Evolutionary conservation across 1,140 invertebrate genomes (phyloP), one percentile per base, ranked within the genome.

Genomic region (Sinonovacula constricta): DNA sequence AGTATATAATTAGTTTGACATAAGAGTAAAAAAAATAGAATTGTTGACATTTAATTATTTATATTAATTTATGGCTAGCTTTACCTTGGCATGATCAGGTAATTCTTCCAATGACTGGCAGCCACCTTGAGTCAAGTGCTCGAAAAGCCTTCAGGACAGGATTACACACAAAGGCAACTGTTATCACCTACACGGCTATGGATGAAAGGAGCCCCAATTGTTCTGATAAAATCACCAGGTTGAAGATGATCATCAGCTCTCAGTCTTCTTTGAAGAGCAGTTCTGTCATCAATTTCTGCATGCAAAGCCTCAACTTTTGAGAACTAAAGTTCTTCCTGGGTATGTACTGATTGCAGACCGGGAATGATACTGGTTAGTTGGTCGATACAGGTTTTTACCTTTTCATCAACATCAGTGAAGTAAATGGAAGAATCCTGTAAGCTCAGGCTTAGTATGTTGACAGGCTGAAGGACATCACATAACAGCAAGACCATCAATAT

Each of bases 401-500:
- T 28, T 14, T 15, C 3, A 10, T 28, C 22, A 28, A 63, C 60
- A 63, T 63, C 60, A 22, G 31, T 63, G 30, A 63, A 63, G 30
- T 28, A 28, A 33, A 63, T 33, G 22, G 24, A 10, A 7, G 60
- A 22, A 12, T 30, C 12, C 22, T 24, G 60, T 30, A 63, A 30
- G 31, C 22, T 14, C 14, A 28, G 22, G 31, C 60, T 63, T 10
- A 63, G 60, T 28, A 22, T 31, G 30, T 63, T 63, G 22, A 63
- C 60, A 30, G 60, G 60, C 39, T 45, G 7, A 45, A 45, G 39
- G 7, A 45, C 39, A 57, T 75, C 72, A 28, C 62, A 66, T 1
- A 75, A 26, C 28, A 75, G 36, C 5, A 75, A 49, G 1, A 75
- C 49, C 0, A 39, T 75, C 14, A 59, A 39, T 5, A 75, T 39